Evolutionary conservation across 2,888 invertebrate genomes (phyloP).

Genomic region (Horisme vitalbata): DNA sequence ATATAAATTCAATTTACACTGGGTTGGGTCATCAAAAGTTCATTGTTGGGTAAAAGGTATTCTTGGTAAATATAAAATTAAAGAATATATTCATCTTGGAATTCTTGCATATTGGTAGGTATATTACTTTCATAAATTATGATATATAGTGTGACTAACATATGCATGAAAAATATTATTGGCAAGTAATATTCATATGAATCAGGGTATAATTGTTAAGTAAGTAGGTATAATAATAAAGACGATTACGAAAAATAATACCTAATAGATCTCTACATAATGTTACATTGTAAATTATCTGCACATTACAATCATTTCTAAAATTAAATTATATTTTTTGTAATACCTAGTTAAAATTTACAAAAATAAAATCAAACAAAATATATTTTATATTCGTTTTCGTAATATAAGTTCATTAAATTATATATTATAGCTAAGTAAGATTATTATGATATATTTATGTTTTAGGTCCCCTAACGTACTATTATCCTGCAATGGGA

Average conservation of each 20-base stretch:
- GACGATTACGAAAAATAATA: no score
- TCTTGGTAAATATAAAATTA: not conserved
- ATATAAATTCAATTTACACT: not conserved
- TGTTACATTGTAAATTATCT: slow-evolving; percentile 6
- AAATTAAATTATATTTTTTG: not conserved
- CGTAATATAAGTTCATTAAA: no score
- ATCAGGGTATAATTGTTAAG: no score
- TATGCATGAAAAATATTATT: slow-evolving; percentile 24
- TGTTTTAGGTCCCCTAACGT: slow-evolving; percentile 75
- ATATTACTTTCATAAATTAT: slow-evolving; percentile 2
- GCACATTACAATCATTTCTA: slow-evolving; percentile 5
- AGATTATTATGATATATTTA: no score
- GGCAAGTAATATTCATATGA: no score
- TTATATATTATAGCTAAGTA: no score
- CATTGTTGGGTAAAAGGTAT: not conserved
- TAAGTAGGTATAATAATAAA: no score
- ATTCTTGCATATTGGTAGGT: not conserved
- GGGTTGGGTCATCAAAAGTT: slow-evolving; percentile 7
- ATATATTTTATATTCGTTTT: no score
- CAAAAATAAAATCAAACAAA: not conserved
- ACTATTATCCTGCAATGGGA: slow-evolving; percentile 80
- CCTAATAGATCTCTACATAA: no score
- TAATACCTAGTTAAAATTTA: not conserved
- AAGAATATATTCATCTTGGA: not conserved
- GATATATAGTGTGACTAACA: slow-evolving; percentile 41